Base-by-base conservation (phyloP, 1,140 invertebrate genomes). In the Pseudomyrmex cubaensis region DNA sequence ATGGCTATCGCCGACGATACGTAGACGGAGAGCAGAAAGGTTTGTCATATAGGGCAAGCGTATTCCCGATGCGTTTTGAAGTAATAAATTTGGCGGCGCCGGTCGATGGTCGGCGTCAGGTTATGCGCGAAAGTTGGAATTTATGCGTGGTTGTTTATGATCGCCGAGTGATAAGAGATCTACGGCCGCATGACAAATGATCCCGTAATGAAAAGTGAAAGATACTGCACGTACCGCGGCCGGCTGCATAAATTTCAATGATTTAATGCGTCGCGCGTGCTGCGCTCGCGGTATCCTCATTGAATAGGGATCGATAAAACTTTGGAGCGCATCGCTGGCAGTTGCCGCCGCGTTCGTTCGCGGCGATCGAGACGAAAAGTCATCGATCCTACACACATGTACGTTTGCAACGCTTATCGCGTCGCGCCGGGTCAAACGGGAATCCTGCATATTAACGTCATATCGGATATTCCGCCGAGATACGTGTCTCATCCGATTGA, bases 121-220 rank as follows among this genome's bases (percentile, higher is more conserved):
- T 94, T 94, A 93, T 94, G 93, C 93, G 91, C 92, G 93, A 94
- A 94, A 94, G 93, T 94, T 94, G 91, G 90, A 94, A 94, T 94
- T 94, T 94, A 94, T 94, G 93, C 92, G 88, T 90, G 92, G 94
- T 94, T 94, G 94, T 94, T 94, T 94, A 94, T 94, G 93, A 94
- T 94, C 92, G 93, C 87, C 91, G 88, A 94, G 92, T 94, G 94
- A 94, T 94, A 94, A 94, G 93, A 93, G 93, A 94, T 94, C 93
- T 92, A 90, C 91, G 91, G 76, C 90, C 90, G 90, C 91, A 94
- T 94, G 94, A 94, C 94, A 94, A 94, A 94, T 94, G 93, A 94
- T 94, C 92, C 92, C 91, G 91, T 94, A 94, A 94, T 94, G 94
- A 94, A 94, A 94, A 94, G 93, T 94, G 93, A 94, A 94, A 94